Evolutionary conservation across 2,888 invertebrate genomes (phyloP).

Genomic region (Drosophila trichaetosa): DNA sequence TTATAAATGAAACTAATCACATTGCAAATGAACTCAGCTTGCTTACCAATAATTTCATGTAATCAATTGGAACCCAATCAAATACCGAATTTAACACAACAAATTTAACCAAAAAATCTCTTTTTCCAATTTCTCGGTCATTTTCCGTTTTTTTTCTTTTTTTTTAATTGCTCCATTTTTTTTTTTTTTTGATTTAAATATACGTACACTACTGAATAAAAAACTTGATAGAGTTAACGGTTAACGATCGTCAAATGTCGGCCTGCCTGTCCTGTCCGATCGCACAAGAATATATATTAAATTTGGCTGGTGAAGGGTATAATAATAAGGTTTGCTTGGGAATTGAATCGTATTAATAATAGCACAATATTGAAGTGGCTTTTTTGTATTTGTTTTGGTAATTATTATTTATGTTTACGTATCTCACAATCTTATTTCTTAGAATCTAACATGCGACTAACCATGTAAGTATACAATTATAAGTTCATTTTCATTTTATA

Average conservation of each 20-base stretch:
- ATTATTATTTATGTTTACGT: slow-evolving; percentile 58
- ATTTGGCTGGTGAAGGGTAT: slow-evolving; percentile 16
- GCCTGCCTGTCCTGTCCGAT: slow-evolving; percentile 46
- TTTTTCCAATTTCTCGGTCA: slow-evolving; percentile 2
- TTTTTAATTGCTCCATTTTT: neutral
- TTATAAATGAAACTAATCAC: slow-evolving; percentile 84
- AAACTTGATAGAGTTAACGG: slow-evolving; percentile 23
- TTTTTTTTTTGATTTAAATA: slow-evolving; percentile 6
- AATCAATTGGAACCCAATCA: slow-evolving; percentile 53
- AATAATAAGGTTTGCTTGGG: slow-evolving; percentile 9
- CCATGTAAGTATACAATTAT: slow-evolving; percentile 73
- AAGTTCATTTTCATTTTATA: slow-evolving; percentile 43
- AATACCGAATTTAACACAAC: slow-evolving; percentile 41
- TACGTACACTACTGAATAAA: slow-evolving; percentile 5
- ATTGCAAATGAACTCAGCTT: slow-evolving; percentile 83
- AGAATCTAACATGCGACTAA: slow-evolving; percentile 77
- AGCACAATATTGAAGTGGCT: slow-evolving; percentile 43
- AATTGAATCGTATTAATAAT: slow-evolving; percentile 23
- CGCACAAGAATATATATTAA: slow-evolving; percentile 19
- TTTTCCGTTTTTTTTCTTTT: neutral
- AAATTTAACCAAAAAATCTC: neutral
- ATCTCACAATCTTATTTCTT: slow-evolving; percentile 71
- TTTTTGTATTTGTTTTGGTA: slow-evolving; percentile 45
- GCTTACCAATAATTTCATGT: slow-evolving; percentile 85
- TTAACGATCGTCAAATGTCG: slow-evolving; percentile 11